phyloP scores from a whole-genome alignment of 2,113 vertebrate species.

The Tychaedon coryphoeus region DNA sequence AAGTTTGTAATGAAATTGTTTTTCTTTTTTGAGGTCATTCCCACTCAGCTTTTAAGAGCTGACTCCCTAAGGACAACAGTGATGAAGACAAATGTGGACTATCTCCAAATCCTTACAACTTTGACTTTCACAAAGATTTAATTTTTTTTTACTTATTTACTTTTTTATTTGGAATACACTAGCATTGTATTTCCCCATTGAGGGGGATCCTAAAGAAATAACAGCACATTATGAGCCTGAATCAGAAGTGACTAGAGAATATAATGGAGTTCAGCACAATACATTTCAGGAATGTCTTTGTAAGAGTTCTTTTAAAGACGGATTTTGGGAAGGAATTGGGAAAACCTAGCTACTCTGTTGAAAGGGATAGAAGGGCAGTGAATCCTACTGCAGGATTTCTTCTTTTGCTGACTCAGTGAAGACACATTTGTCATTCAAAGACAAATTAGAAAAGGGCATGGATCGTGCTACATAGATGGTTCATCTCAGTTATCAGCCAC shows the following conservation, averaged over 20 bases:
- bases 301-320: not conserved
- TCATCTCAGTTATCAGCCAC: slow-evolving; percentile 65
- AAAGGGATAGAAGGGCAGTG: slow-evolving; percentile 28
- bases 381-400: not conserved
- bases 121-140: not conserved
- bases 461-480: slow-evolving; percentile 12
- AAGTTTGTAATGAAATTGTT: not conserved
- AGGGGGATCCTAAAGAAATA: not conserved
- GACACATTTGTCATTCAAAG: slow-evolving; percentile 69
- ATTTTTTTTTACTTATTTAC: not conserved
- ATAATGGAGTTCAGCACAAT: not conserved
- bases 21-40: not conserved
- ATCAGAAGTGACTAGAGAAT: not conserved
- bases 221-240: not conserved
- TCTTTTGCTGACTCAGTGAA: slow-evolving; percentile 70
- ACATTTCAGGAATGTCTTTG: not conserved
- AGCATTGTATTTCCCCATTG: not conserved
- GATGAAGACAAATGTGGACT: not conserved
- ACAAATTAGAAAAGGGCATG: slow-evolving; percentile 66
- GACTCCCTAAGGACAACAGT: not conserved
- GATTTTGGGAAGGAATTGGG: not conserved
- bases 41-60: not conserved
- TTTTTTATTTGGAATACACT: not conserved
- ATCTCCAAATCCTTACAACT: not conserved
- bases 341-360: not conserved